phyloP scores from a whole-genome alignment of 2,797 vertebrate genomes.

The Champsocephalus gunnari region DNA sequence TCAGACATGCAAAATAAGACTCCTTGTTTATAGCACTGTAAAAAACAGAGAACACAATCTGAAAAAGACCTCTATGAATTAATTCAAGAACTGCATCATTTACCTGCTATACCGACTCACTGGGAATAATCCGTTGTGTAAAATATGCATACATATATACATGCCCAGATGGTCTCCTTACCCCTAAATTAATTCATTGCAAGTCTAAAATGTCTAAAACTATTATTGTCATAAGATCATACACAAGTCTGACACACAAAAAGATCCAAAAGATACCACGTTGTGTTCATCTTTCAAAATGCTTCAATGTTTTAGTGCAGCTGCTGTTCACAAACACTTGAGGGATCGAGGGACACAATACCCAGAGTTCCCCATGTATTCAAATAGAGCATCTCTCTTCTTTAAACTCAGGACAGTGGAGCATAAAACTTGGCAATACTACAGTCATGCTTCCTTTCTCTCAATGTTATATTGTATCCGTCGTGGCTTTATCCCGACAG shows the following conservation, averaged over 20 bases:
- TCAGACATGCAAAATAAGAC: not conserved
- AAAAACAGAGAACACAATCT: not conserved
- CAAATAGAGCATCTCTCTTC: constrained; percentile 20
- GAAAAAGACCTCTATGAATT: not conserved
- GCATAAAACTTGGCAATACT: constrained; percentile 27
- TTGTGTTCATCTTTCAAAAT: not conserved
- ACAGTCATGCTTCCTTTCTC: constrained; percentile 30
- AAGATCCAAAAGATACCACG: not conserved
- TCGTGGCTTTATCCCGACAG: constrained; percentile 41
- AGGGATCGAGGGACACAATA: constrained; percentile 16
- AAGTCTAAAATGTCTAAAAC: not conserved
- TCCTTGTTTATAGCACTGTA: not conserved
- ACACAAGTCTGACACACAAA: not conserved
- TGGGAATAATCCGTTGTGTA: constrained; percentile 20
- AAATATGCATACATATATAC: not conserved
- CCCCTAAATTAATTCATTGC: not conserved
- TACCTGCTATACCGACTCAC: constrained; percentile 1
- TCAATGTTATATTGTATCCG: constrained; percentile 40
- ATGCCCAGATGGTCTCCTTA: not conserved
- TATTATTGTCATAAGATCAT: not conserved
- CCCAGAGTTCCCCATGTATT: constrained; percentile 31
- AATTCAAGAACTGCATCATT: not conserved
- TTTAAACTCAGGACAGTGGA: constrained; percentile 20
- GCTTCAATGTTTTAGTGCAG: constrained; percentile 11
- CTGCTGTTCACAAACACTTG: constrained; percentile 29